Percentiles rank a stretch among this genome's conserved stretches.
phyloP scores from a whole-genome alignment of 2,888 invertebrate species.

The Brachycybe producta region DNA sequence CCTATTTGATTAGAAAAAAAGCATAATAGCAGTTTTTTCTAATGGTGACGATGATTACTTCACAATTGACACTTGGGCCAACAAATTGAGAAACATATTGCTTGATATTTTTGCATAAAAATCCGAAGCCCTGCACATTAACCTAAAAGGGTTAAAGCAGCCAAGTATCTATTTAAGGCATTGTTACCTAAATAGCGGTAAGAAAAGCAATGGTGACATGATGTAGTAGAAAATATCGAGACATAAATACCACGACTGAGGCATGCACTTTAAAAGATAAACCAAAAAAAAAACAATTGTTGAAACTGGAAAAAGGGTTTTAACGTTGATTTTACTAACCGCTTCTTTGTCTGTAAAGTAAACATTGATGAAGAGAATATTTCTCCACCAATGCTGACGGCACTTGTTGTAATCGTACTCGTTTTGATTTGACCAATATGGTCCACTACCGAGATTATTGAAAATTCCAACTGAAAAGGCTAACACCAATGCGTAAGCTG shows the following conservation, averaged over 20 bases:
- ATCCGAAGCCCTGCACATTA: too few species aligned
- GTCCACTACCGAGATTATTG: background rate
- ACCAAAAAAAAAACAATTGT: background rate
- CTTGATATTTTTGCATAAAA: too few species aligned
- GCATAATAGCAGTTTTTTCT: too few species aligned
- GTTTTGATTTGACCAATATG: background rate
- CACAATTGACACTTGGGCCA: background rate
- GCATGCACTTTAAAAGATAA: constrained; percentile 5
- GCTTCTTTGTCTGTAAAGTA: background rate
- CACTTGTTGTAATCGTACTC: background rate
- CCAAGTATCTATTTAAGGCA: too few species aligned
- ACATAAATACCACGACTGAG: constrained; percentile 14
- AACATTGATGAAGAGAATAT: constrained; percentile 5
- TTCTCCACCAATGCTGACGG: background rate
- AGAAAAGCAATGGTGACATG: constrained; percentile 6
- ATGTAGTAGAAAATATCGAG: constrained; percentile 10
- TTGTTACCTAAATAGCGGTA: constrained; percentile 12
- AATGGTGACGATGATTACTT: background rate
- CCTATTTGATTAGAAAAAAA: too few species aligned
- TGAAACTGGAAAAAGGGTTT: background rate
- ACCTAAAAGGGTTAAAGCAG: too few species aligned
- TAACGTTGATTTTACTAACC: background rate
- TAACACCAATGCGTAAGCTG: background rate
- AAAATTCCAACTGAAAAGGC: background rate
- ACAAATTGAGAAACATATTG: too few species aligned